Base-by-base conservation (phyloP, 2,113 vertebrate genomes). In the Passer domesticus region DNA sequence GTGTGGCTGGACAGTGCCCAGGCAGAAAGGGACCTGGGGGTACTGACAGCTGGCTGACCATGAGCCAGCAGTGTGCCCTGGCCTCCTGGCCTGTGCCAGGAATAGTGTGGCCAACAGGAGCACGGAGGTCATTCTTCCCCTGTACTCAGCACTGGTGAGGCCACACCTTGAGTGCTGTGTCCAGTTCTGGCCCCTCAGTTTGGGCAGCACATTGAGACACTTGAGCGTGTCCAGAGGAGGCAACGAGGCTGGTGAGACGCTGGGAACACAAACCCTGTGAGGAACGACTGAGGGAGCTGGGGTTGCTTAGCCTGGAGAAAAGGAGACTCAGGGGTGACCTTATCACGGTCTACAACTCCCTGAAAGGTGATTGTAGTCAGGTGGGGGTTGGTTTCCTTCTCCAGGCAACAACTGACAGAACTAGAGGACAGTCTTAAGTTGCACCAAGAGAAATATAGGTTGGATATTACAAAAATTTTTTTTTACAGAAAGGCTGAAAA, bases 21-120 rank as follows among this genome's bases (percentile, higher is more conserved):
- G n/a, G 3, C 1, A 5, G n/a, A 59, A 59, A 35, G 15, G n/a
- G n/a, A 35, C 15, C 23, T 35, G 56, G n/a, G 35, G 35, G 58
- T 37, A 2, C 35, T 2, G 15, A 10, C 13, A 7, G 58, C 9
- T 7, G 1, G 5, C n/a, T 25, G 35, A 8, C 18, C 35, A 27
- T 27, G 58, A 60, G 58, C 58, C 58, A 37, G 35, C 35, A 37
- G 15, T 27, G 58, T 18, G 58, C 23, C 24, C 7, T 8, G 58
- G 58, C 33, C 33, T 37, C 15, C 58, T 60, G 58, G 15, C n/a
- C n/a, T 7, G 10, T 11, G 3, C 8, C 35, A 60, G 58, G 23
- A 37, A 12, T 1, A 8, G 58, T 60, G 23, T 18, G 23, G 7
- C 15, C 15, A 60, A n/a, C 23, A 60, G 58, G 23, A 25, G 7